Base-by-base conservation (phyloP, 2,797 vertebrate genomes). In the Arrhamphus sclerolepis region DNA sequence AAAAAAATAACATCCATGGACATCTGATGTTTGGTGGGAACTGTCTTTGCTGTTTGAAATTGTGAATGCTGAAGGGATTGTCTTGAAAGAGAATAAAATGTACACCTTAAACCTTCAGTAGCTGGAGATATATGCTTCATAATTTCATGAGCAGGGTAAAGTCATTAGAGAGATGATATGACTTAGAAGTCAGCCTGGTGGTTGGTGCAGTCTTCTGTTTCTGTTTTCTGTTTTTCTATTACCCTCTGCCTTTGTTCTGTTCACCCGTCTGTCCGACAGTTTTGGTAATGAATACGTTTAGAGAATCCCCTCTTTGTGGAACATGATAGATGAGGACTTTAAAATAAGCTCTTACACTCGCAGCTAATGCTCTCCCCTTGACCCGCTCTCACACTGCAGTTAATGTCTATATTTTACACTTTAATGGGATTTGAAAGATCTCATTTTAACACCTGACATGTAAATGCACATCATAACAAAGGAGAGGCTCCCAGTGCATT, bases 241-340 rank as follows among this genome's bases (percentile, higher is more conserved):
- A 62, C 75, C 76, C 72, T 72, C 75, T 14, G 56, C 72, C 49
- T 74, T 66, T 72, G 59, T 66, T 55, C 24, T 7, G 55, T 66
- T 82, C 70, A 39, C 67, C 28, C 31, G 19, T 46, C 75, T 65
- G 66, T 29, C 44, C 39, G 18, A 53, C 72, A 44, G 34, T 39
- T 76, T 80, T 60, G 22, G 17, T 70, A 70, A 75, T 72, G 75
- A 85, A 83, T 83, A 65, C 14, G 17, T 76, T 85, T 55, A 57
- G 48, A 78, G 77, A 78, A 72, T 56, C 59, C 41, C 39, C 50
- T 81, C 69, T 84, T 81, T 78, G 67, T 61, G 52, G 26, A 71
- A 34, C 70, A 57, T 83, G 84, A 85, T 83, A 80, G 80, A 88
- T 83, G 81, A 77, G 59, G 52, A 74, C 57, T 14, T 70, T 6